A percentile compares a stretch with the other conserved stretches of the same genome.
phyloP scores from a whole-genome alignment of 1,140 invertebrate species.

The Drosophila auraria region DNA sequence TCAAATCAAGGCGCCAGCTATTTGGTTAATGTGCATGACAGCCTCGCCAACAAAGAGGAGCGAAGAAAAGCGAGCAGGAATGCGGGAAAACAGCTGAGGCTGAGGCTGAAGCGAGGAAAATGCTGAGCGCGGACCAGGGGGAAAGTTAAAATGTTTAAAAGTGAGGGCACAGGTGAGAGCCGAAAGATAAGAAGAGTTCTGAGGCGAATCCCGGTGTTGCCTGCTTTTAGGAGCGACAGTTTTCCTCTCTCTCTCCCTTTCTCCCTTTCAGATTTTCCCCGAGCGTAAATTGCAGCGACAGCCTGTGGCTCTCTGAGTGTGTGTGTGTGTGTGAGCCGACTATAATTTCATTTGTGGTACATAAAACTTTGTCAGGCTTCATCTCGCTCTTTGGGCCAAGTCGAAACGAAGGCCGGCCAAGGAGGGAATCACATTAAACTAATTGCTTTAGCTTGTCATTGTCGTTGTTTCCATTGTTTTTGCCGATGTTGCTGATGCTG shows the following conservation, averaged over 20 bases:
- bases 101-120: background rate
- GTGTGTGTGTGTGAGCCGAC: conserved; percentile 45
- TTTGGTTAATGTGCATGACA: conserved; percentile 83
- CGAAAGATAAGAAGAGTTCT: conserved; percentile 63
- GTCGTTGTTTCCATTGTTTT: conserved; percentile 51
- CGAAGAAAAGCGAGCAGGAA: conserved; percentile 6
- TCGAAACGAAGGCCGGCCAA: conserved; percentile 25
- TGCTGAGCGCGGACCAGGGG: background rate
- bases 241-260: conserved; percentile 14
- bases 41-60: conserved; percentile 40
- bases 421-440: conserved; percentile 78
- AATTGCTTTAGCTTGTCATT: conserved; percentile 84
- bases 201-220: conserved; percentile 36
- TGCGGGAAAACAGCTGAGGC: conserved; percentile 1
- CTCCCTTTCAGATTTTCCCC: conserved; percentile 29
- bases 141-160: conserved; percentile 71
- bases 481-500: conserved; percentile 20
- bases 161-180: conserved; percentile 67
- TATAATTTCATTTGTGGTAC: conserved; percentile 83
- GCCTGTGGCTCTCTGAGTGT: conserved; percentile 52
- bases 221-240: conserved; percentile 73
- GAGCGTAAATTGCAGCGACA: conserved; percentile 78
- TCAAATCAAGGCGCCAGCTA: conserved; percentile 83
- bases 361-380: conserved; percentile 78
- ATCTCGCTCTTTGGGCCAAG: conserved; percentile 54